These are phyloP conservation scores for Augochlora pura DNA, from an alignment of 1,140 invertebrate species.

Conservation along the genomic window DNA sequence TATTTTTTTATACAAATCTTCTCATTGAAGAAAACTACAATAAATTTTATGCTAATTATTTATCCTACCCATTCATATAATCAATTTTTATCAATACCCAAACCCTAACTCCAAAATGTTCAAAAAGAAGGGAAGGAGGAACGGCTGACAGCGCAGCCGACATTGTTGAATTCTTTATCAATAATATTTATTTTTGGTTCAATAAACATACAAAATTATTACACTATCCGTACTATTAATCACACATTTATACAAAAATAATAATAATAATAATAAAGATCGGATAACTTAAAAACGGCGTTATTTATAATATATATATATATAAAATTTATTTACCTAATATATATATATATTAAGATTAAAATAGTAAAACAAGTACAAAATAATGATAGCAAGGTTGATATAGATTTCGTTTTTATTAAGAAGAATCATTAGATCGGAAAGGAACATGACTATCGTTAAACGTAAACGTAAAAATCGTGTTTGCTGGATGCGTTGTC, in stretches of 20 bases:
- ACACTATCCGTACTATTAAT: constrained; percentile 80
- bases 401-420: constrained; percentile 60
- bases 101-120: too few species aligned
- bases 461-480: constrained; percentile 72
- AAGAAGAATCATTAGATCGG: constrained; percentile 66
- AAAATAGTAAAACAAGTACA: constrained; percentile 77
- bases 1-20: too few species aligned
- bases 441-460: constrained; percentile 76
- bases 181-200: constrained; percentile 81
- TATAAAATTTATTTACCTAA: constrained; percentile 70
- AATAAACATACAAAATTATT: constrained; percentile 82
- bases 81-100: too few species aligned
- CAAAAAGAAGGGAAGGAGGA: too few species aligned
- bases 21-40: too few species aligned
- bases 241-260: constrained; percentile 81
- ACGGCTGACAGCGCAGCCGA: too few species aligned
- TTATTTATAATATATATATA: constrained; percentile 65
- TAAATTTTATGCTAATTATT: too few species aligned
- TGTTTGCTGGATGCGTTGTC: constrained; percentile 66
- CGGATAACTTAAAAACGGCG: constrained; percentile 72
- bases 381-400: constrained; percentile 73
- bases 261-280: constrained; percentile 65
- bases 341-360: constrained; percentile 73
- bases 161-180: constrained; percentile 79
- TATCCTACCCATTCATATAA: too few species aligned